phyloP scores from a whole-genome alignment of 2,797 vertebrate genomes.

The Hoplostethus mediterraneus region DNA sequence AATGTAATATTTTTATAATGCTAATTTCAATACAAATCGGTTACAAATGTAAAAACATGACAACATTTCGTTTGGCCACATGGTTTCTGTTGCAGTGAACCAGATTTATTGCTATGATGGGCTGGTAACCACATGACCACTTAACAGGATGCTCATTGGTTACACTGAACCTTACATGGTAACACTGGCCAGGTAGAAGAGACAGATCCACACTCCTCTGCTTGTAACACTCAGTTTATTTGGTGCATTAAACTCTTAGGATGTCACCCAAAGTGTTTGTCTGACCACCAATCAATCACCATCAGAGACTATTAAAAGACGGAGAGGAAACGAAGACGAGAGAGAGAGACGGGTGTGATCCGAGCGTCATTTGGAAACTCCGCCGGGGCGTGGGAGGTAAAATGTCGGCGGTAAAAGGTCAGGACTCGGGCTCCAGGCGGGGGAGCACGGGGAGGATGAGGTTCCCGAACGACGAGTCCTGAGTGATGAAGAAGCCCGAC shows the following conservation, averaged over 20 bases:
- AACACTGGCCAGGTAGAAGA: no score
- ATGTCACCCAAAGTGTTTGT: no score
- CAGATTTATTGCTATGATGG: no score
- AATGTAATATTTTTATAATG: constrained; percentile 48
- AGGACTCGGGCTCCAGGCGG: constrained; percentile 91
- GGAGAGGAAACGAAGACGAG: neutral
- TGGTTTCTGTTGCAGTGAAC: no score
- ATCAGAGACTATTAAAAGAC: constrained; percentile 14
- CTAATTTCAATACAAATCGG: constrained; percentile 35
- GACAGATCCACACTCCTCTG: no score
- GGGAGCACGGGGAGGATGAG: constrained; percentile 97
- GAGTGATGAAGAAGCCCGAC: constrained; percentile 98
- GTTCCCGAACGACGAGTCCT: constrained; percentile 98
- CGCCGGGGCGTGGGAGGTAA: neutral
- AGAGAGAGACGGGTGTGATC: constrained; percentile 8
- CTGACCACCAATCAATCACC: neutral
- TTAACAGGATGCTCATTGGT: no score
- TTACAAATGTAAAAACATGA: constrained; percentile 21
- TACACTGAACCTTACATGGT: no score
- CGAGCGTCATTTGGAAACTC: constrained; percentile 6
- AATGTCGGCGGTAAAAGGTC: constrained; percentile 26
- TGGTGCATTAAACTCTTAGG: neutral
- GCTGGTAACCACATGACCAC: no score
- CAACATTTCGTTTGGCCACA: no score
- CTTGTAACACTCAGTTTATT: neutral